Conservation (phyloP, 1,140 invertebrate species). For the Pseudachorutes palmiensis region DNA sequence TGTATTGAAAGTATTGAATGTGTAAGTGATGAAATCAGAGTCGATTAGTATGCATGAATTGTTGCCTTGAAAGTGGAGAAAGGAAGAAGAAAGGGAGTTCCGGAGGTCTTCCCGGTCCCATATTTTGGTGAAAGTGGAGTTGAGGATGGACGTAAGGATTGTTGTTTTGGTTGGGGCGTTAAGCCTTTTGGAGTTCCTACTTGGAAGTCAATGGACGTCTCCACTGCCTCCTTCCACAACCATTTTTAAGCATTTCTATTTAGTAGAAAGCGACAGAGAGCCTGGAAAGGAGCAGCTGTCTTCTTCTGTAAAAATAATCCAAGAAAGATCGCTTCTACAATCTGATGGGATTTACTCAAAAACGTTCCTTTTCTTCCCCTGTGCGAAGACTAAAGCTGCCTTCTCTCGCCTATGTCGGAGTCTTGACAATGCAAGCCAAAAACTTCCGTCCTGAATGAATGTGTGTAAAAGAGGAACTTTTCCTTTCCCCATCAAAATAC, state of each 20-base stretch:
- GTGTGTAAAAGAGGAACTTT: background rate
- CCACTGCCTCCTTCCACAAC: no score
- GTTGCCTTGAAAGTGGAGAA: background rate
- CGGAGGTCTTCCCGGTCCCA: no score
- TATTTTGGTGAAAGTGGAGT: background rate
- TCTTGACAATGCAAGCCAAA: background rate
- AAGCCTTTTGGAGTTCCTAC: no score
- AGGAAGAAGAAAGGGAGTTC: background rate
- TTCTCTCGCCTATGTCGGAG: background rate
- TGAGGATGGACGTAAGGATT: background rate
- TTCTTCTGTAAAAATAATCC: background rate
- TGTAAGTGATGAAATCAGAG: no score
- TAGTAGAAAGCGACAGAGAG: constrained; percentile 4
- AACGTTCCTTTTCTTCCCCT: constrained; percentile 11
- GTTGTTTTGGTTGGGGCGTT: constrained; percentile 13
- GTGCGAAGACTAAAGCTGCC: no score
- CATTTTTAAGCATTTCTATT: constrained; percentile 29
- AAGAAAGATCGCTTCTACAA: constrained; percentile 20
- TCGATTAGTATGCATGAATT: constrained; percentile 14
- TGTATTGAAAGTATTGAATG: no score
- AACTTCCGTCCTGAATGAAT: no score
- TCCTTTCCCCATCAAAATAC: constrained; percentile 5
- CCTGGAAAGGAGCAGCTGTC: background rate
- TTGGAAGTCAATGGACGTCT: constrained; percentile 31
- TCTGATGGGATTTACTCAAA: constrained; percentile 35